Percentiles rank a stretch among this genome's conserved stretches.
phyloP scores from a whole-genome alignment of 1,140 invertebrate genomes.

The Trachymyrmex cornetzi region DNA sequence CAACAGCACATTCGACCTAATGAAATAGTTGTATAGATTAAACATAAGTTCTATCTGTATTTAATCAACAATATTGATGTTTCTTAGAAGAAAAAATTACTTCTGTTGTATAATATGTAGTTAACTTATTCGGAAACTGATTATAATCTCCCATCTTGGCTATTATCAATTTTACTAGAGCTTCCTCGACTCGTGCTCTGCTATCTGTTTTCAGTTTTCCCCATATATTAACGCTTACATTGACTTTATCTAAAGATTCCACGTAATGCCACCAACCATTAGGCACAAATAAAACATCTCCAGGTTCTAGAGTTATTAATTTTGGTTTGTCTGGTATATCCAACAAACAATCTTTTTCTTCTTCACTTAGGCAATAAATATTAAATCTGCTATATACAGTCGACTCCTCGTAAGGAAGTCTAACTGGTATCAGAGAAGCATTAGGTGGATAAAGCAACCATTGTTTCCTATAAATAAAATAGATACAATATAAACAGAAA shows the following conservation, averaged over 20 bases:
- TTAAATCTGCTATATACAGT: conserved; percentile 96
- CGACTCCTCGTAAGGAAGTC: conserved; percentile 98
- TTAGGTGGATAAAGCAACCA: conserved; percentile 97
- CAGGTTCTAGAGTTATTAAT: conserved; percentile 91
- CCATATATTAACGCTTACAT: conserved; percentile 96
- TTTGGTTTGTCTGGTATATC: conserved; percentile 74
- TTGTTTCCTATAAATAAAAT: conserved; percentile 90
- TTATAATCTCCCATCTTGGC: conserved; percentile 78
- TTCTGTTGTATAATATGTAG: conserved; percentile 77
- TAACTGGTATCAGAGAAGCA: conserved; percentile 90
- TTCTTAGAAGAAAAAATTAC: conserved; percentile 74
- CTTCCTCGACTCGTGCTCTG: conserved; percentile 82
- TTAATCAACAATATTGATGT: conserved; percentile 30
- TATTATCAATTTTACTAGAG: conserved; percentile 84
- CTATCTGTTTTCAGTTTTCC: conserved; percentile 89
- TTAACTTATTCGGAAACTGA: conserved; percentile 62
- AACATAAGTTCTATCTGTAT: not conserved
- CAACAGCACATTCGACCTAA: conserved; percentile 76
- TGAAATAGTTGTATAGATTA: conserved; percentile 31
- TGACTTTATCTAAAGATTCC: conserved; percentile 90
- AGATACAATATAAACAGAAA: not conserved
- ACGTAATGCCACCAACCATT: conserved; percentile 99
- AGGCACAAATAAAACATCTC: conserved; percentile 96
- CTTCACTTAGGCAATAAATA: conserved; percentile 89
- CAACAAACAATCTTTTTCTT: conserved; percentile 75